phyloP scores from a whole-genome alignment of 2,797 vertebrate genomes.

The Rhodeus uyekii region DNA sequence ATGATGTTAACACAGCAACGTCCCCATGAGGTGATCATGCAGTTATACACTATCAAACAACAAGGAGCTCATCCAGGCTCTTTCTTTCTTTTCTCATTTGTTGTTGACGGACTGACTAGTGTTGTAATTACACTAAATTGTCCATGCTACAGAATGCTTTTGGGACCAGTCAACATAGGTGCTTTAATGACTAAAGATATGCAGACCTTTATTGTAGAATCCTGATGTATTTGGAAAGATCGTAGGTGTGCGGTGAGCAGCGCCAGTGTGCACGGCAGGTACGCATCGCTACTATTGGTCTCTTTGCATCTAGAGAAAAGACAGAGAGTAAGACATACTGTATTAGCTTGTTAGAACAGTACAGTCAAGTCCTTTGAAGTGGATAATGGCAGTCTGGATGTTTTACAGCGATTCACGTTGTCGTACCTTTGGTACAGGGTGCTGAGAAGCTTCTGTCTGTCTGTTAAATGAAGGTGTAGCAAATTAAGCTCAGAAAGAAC shows the following conservation, averaged over 20 bases:
- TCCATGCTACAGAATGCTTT: not conserved
- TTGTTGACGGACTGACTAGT: not conserved
- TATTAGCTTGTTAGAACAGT: not conserved
- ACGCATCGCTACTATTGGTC: slow-evolving; percentile 72
- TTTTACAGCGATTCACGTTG: not conserved
- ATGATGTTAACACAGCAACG: not conserved
- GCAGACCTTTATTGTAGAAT: slow-evolving; percentile 70
- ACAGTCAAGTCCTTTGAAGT: not conserved
- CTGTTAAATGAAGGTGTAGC: slow-evolving; percentile 65
- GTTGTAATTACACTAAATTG: no score
- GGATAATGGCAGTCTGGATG: not conserved
- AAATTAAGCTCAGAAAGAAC: slow-evolving; percentile 73
- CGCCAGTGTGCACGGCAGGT: slow-evolving; percentile 80
- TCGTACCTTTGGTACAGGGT: slow-evolving; percentile 74
- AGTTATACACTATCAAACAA: not conserved
- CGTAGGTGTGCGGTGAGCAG: slow-evolving; percentile 71
- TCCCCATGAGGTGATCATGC: not conserved
- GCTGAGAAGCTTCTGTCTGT: slow-evolving; percentile 66
- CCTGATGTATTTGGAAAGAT: slow-evolving; percentile 67
- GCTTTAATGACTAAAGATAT: no score
- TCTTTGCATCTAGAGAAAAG: slow-evolving; percentile 76
- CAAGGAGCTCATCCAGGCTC: not conserved
- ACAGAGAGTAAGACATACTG: not conserved
- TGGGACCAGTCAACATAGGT: not conserved
- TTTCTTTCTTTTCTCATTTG: not conserved